Evolutionary conservation across 1,140 invertebrate species (phyloP), one percentile per base, ranked within the genome.

Genomic region (Proales similis): DNA sequence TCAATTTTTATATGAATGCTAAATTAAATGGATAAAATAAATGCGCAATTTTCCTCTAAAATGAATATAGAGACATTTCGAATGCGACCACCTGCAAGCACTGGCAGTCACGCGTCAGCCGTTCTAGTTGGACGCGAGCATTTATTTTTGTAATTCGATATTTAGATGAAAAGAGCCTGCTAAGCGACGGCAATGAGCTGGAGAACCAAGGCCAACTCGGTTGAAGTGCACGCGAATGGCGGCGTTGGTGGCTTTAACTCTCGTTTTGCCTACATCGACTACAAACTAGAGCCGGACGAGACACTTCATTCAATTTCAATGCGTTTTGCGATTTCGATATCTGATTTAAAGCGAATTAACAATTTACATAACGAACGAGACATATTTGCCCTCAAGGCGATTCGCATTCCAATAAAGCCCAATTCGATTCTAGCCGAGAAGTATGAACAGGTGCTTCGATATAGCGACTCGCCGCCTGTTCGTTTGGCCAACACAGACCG

Each of bases 281-380:
- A 57, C 12, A 42, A 43, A 9, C 26, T 42, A 57, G 45, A 19
- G 9, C 36, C 39, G 19, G 51, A 57, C 26, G 51, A 57, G 32
- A 57, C 51, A 19, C n/a, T 57, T 6, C 51, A 57, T 24, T 30
- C 36, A 57, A 57, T 57, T 42, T 57, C 51, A 42, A 57, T 57
- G 33, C 39, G 45, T 19, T 57, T 57, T 12, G 33, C 26, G 1
- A 30, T 57, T 17, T 22, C 33, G 17, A 57, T 57, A 9, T 24
- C 9, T n/a, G 51, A 57, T 57, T 20, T 57, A 5, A 57, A 57
- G 29, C 33, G 51, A 19, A 57, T 57, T 17, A 57, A 57, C n/a
- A 42, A 42, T 42, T 24, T 57, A 42, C 51, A 57, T 7, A 57
- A 57, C 38, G 51, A 57, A 5, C 51, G 51, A 12, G 51, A 57